Percentiles rank a stretch among this genome's conserved stretches.
These are phyloP conservation scores for Propsilocerus akamusi DNA, from an alignment of 1,140 invertebrate species.

Conservation along the genomic window DNA sequence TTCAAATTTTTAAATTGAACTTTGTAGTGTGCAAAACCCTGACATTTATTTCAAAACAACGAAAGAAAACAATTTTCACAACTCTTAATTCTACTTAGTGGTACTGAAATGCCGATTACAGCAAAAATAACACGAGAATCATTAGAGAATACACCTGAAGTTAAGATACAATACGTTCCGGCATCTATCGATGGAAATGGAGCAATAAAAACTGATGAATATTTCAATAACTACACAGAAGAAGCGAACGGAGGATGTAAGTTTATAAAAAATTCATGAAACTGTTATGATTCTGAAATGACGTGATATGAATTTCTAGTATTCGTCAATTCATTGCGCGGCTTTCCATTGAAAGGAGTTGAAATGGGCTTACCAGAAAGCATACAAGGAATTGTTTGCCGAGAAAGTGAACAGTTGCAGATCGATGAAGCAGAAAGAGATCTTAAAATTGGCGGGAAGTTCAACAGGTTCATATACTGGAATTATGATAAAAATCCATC, in stretches of 20 bases:
- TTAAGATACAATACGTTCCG: slow-evolving; percentile 46
- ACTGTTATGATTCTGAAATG: slow-evolving; percentile 7
- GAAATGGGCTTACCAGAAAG: slow-evolving; percentile 32
- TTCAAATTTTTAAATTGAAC: no score
- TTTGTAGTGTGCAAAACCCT: no score
- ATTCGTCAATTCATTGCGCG: slow-evolving; percentile 37
- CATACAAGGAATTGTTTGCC: slow-evolving; percentile 39
- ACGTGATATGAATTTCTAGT: slow-evolving; percentile 16
- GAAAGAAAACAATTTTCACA: no score
- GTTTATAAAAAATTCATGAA: slow-evolving; percentile 6
- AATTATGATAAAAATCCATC: slow-evolving; percentile 55
- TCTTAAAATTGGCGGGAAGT: slow-evolving; percentile 34
- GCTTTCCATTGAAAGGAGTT: slow-evolving; percentile 42
- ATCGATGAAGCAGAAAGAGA: slow-evolving; percentile 31
- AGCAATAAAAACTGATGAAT: slow-evolving; percentile 43
- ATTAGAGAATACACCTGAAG: slow-evolving; percentile 18
- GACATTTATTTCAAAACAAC: no score
- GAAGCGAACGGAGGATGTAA: slow-evolving; percentile 20
- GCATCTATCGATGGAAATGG: slow-evolving; percentile 53
- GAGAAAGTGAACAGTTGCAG: slow-evolving; percentile 34
- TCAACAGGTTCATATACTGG: slow-evolving; percentile 50
- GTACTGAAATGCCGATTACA: slow-evolving; percentile 31
- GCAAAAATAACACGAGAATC: slow-evolving; percentile 29
- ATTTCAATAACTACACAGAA: slow-evolving; percentile 42
- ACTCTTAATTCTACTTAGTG: no score